Conservation (phyloP, 2,888 invertebrate species). For the Agonopterix alstromeriana region DNA sequence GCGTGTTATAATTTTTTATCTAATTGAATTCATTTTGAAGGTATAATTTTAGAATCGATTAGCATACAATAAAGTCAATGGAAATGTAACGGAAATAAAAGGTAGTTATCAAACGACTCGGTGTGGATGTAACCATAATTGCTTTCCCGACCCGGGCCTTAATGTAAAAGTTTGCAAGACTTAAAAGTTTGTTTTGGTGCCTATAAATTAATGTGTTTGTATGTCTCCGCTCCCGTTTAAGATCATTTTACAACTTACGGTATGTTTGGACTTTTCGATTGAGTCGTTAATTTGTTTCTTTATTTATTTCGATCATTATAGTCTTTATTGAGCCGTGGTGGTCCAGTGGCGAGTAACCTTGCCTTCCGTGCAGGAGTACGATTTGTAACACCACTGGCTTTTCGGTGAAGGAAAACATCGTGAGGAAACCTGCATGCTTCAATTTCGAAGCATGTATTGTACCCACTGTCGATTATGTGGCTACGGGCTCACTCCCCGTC, state of each 20-base stretch:
- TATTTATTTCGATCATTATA: neutral
- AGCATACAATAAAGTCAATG: constrained; percentile 8
- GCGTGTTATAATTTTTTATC: constrained; percentile 23
- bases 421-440: too few relatives aligned
- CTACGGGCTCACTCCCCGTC: too few relatives aligned
- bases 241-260: constrained; percentile 31
- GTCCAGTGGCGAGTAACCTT: too few relatives aligned
- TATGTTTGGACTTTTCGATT: constrained; percentile 17
- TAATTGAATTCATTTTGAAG: constrained; percentile 15
- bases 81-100: constrained; percentile 28
- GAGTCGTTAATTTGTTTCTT: constrained; percentile 15
- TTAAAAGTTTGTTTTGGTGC: constrained; percentile 62
- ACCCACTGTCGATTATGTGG: too few relatives aligned
- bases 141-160: constrained; percentile 45
- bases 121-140: constrained; percentile 59
- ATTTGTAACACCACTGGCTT: too few relatives aligned
- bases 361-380: too few relatives aligned
- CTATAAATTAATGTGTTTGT: constrained; percentile 70
- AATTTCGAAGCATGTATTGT: too few relatives aligned
- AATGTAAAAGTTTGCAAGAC: constrained; percentile 67
- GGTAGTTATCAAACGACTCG: constrained; percentile 28
- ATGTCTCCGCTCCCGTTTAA: constrained; percentile 45
- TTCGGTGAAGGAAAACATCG: too few relatives aligned
- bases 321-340: too few relatives aligned
- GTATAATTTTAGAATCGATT: constrained; percentile 1